Conservation (phyloP, 2,113 vertebrate species). For the Odocoileus virginianus region DNA sequence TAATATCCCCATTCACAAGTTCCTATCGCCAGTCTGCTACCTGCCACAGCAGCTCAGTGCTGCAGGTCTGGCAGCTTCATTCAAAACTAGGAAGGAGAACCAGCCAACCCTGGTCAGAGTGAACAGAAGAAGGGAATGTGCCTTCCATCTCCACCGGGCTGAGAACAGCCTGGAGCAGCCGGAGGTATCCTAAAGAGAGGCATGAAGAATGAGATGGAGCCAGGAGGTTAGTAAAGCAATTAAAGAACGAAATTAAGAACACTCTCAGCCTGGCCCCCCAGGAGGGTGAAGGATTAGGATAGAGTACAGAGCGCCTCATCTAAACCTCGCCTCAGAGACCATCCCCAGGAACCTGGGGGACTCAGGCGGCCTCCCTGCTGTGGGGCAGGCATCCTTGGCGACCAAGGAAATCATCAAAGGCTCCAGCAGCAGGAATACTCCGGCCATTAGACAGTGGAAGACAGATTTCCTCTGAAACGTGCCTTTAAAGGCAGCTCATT, state of each 20-base stretch:
- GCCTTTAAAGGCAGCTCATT: constrained; percentile 61
- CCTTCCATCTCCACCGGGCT: rapidly evolving
- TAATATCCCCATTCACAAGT: constrained; percentile 31
- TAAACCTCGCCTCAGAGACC: not conserved
- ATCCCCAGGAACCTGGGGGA: not conserved
- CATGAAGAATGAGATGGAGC: constrained; percentile 15
- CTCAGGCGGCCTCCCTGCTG: not conserved
- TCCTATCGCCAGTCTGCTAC: not conserved
- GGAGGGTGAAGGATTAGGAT: not conserved
- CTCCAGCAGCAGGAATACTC: constrained; percentile 30
- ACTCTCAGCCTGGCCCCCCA: not conserved
- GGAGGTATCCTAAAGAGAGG: not conserved
- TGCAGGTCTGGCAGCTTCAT: not conserved
- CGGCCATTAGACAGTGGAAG: constrained; percentile 51
- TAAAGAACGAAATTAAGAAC: not conserved
- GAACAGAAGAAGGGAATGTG: not conserved
- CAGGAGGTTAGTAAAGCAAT: constrained; percentile 39
- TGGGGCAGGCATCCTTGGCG: constrained; percentile 8
- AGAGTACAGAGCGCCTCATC: not conserved
- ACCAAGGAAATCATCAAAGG: constrained; percentile 66
- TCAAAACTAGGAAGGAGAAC: not conserved
- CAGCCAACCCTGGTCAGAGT: not conserved
- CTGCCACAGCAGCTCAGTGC: not conserved
- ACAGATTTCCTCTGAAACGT: constrained; percentile 48
- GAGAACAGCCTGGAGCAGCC: not conserved